phyloP scores from a whole-genome alignment of 2,888 invertebrate genomes.

The Neocrepidodera transversa region DNA sequence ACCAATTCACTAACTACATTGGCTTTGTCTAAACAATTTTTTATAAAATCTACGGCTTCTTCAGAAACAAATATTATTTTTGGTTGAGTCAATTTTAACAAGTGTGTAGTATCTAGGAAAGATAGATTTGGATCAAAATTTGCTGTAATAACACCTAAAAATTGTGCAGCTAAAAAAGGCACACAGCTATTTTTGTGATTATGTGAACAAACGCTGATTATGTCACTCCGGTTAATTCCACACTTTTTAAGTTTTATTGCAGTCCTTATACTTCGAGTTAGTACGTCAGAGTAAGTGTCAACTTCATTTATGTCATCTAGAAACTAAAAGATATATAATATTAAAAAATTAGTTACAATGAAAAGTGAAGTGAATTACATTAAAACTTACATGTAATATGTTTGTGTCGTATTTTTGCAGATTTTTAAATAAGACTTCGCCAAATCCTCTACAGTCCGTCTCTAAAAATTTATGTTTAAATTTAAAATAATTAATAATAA shows the following conservation, averaged over 20 bases:
- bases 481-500: too few relatives aligned
- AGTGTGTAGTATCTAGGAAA: conserved; percentile 34
- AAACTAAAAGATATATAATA: conserved; percentile 22
- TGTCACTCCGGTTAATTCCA: conserved; percentile 30
- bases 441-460: not conserved
- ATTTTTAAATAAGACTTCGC: not conserved
- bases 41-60: conserved; percentile 33
- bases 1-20: conserved; percentile 42
- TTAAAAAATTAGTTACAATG: not conserved
- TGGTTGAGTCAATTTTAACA: conserved; percentile 35
- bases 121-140: conserved; percentile 49
- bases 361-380: not conserved
- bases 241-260: conserved; percentile 28
- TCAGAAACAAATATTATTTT: conserved; percentile 36
- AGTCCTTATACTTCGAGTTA: conserved; percentile 29
- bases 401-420: not conserved
- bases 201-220: conserved; percentile 31
- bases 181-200: conserved; percentile 41
- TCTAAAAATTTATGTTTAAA: too few relatives aligned
- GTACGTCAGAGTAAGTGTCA: conserved; percentile 27
- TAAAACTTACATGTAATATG: not conserved
- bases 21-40: conserved; percentile 33
- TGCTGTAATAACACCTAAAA: conserved; percentile 55
- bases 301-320: conserved; percentile 28
- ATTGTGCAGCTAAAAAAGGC: conserved; percentile 62